Evolutionary conservation across 2,888 invertebrate genomes (phyloP).

Genomic region (Eustalomyia histrio): DNA sequence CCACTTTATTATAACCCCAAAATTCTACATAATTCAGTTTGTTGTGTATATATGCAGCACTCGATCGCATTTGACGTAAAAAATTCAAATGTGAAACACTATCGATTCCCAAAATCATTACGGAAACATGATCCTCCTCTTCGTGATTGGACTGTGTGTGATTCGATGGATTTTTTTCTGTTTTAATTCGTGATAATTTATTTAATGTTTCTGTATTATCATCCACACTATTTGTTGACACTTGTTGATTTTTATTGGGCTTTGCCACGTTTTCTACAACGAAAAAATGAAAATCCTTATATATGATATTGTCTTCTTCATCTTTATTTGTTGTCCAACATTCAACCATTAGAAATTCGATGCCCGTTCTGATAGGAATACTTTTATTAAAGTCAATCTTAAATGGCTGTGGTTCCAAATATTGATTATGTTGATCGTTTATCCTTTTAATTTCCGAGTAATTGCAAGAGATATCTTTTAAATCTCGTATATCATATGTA

Average conservation of each 20-base stretch:
- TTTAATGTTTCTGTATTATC: slow-evolving; percentile 43
- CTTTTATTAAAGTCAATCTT: slow-evolving; percentile 67
- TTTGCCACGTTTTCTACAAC: slow-evolving; percentile 36
- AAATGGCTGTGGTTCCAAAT: slow-evolving; percentile 65
- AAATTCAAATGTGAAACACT: slow-evolving; percentile 92
- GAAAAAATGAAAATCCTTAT: slow-evolving; percentile 84
- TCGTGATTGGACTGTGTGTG: slow-evolving; percentile 6
- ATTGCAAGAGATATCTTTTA: slow-evolving; percentile 71
- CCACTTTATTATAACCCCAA: slow-evolving; percentile 95
- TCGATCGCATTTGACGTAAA: slow-evolving; percentile 89
- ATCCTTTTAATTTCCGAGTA: slow-evolving; percentile 73
- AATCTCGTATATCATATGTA: slow-evolving; percentile 72
- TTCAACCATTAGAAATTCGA: slow-evolving; percentile 85
- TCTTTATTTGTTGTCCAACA: slow-evolving; percentile 80
- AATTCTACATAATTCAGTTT: slow-evolving; percentile 83
- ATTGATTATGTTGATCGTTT: slow-evolving; percentile 71
- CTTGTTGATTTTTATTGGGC: background rate
- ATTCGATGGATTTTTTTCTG: slow-evolving; percentile 5
- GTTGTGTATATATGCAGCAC: slow-evolving; percentile 82
- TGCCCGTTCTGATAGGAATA: slow-evolving; percentile 69
- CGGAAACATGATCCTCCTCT: slow-evolving; percentile 80
- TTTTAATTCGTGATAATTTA: slow-evolving; percentile 5
- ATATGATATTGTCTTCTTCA: slow-evolving; percentile 80
- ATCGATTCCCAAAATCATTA: slow-evolving; percentile 91
- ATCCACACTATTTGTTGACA: background rate